Evolutionary conservation across 1,140 invertebrate genomes (phyloP).

Genomic region (Diachasmimorpha longicaudata): DNA sequence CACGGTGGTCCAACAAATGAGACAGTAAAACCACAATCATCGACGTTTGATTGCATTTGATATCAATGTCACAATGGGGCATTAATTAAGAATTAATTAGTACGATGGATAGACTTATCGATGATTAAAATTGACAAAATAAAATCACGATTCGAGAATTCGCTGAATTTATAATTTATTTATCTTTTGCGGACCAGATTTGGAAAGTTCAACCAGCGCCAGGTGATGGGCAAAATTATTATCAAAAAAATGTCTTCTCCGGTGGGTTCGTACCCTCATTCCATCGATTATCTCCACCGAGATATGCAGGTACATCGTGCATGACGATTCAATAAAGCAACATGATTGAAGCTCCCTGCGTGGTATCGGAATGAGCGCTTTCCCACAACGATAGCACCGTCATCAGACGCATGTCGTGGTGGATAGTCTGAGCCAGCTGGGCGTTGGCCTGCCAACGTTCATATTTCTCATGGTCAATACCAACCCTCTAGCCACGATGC

Average conservation of each 20-base stretch:
- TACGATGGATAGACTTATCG: no score
- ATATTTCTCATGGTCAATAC: slow-evolving; percentile 44
- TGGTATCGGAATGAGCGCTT: neutral
- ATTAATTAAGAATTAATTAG: neutral
- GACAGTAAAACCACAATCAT: slow-evolving; percentile 2
- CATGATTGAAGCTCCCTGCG: neutral
- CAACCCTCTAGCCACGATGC: slow-evolving; percentile 34
- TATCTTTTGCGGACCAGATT: no score
- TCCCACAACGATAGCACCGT: slow-evolving; percentile 35
- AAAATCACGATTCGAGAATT: no score
- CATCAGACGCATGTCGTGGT: slow-evolving; percentile 52
- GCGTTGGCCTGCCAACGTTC: slow-evolving; percentile 38
- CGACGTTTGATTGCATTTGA: neutral
- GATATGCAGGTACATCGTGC: neutral
- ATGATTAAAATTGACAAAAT: no score
- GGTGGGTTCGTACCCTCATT: no score
- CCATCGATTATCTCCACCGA: neutral
- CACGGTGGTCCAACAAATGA: slow-evolving; percentile 44
- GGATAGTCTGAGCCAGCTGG: slow-evolving; percentile 48
- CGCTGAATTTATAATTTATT: no score
- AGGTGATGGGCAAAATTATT: no score
- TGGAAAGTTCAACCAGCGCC: no score
- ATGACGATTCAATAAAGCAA: neutral
- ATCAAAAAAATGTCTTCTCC: no score
- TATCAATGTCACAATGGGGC: neutral